A percentile compares a stretch with the other conserved stretches of the same genome.
Conservation (phyloP, 2,888 invertebrate species). For the Eristalis arbustorum region DNA sequence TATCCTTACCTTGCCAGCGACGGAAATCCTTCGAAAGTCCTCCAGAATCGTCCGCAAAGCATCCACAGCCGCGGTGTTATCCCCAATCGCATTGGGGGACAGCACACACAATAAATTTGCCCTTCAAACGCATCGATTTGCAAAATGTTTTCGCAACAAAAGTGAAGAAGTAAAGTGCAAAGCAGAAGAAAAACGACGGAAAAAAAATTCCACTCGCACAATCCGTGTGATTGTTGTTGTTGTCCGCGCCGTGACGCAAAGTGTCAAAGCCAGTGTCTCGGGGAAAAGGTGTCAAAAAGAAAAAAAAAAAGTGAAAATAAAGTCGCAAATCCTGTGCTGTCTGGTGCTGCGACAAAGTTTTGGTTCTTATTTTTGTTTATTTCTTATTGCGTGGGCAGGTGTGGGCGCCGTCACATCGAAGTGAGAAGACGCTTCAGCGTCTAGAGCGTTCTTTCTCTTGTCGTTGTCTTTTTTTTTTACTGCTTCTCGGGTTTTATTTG, state of each 20-base stretch:
- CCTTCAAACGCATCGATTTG: slow-evolving; percentile 30
- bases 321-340: neutral
- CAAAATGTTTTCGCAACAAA: slow-evolving; percentile 40
- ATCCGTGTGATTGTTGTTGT: slow-evolving; percentile 3
- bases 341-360: neutral
- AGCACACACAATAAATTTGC: neutral
- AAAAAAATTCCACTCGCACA: slow-evolving; percentile 34
- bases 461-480: slow-evolving; percentile 13
- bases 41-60: neutral
- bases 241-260: slow-evolving; percentile 12
- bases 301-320: slow-evolving; percentile 24
- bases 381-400: slow-evolving; percentile 34
- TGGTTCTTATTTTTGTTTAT: slow-evolving; percentile 11
- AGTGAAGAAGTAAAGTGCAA: slow-evolving; percentile 29
- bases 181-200: slow-evolving; percentile 25
- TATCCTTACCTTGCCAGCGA: slow-evolving; percentile 41
- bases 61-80: neutral
- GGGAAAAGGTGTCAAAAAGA: slow-evolving; percentile 16
- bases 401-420: neutral
- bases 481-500: slow-evolving; percentile 7
- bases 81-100: neutral
- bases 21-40: slow-evolving; percentile 12
- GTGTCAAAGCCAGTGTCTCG: slow-evolving; percentile 24
- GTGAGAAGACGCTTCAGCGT: neutral
- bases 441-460: neutral